Conservation (phyloP, 2,113 vertebrate species). For the Gopherus evgoodei region DNA sequence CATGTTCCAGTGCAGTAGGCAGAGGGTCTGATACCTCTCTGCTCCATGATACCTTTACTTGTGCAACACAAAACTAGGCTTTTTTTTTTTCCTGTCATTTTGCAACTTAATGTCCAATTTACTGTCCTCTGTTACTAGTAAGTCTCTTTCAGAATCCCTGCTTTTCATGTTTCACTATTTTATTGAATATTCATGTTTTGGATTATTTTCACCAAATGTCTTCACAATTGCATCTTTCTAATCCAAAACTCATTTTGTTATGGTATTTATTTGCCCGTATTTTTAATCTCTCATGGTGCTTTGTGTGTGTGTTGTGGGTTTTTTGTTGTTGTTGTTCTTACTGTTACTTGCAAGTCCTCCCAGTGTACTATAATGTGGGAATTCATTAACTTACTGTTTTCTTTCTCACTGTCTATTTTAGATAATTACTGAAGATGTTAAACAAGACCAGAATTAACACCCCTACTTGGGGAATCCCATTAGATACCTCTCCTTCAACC, state of each 20-base stretch:
- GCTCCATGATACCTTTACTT: background rate
- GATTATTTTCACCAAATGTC: slow-evolving; percentile 72
- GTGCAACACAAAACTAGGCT: background rate
- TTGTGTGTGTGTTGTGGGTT: background rate
- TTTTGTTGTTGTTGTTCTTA: slow-evolving; percentile 66
- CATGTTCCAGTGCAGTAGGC: accelerated
- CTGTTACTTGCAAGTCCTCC: slow-evolving; percentile 62
- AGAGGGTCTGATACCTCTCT: background rate
- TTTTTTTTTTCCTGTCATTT: slow-evolving; percentile 35
- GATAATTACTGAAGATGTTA: slow-evolving; percentile 44
- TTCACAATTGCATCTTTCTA: slow-evolving; percentile 69
- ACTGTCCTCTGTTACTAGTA: background rate
- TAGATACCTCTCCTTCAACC: background rate
- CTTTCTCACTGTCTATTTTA: slow-evolving; percentile 38
- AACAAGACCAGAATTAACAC: slow-evolving; percentile 49
- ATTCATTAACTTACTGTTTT: slow-evolving; percentile 67
- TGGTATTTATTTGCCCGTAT: slow-evolving; percentile 59
- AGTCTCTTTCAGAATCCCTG: background rate
- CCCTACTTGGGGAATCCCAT: background rate
- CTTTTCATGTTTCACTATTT: slow-evolving; percentile 4
- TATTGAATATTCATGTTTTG: slow-evolving; percentile 66
- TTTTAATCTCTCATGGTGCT: slow-evolving; percentile 64
- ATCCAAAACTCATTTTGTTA: slow-evolving; percentile 66
- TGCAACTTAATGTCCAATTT: slow-evolving; percentile 39
- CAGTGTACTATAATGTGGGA: slow-evolving; percentile 66